These are phyloP conservation scores for Coptotermes formosanus DNA, from an alignment of 1,140 invertebrate genomes.

Conservation along the genomic window DNA sequence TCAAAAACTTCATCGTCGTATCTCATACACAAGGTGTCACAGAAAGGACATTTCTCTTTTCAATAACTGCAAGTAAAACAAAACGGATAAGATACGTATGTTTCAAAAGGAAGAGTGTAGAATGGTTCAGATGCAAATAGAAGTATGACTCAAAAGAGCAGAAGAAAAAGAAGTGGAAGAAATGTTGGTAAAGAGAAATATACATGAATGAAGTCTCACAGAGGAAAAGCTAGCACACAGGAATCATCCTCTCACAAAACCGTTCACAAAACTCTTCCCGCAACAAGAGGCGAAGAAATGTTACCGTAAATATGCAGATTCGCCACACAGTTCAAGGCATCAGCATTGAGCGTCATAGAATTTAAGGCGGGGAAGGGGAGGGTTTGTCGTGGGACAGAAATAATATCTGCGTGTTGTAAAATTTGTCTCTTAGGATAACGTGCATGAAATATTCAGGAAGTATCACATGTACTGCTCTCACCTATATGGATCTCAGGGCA, in stretches of 20 bases:
- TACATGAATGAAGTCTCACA: background rate
- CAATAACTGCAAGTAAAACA: background rate
- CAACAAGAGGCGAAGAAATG: background rate
- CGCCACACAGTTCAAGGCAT: background rate
- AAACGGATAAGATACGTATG: background rate
- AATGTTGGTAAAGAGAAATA: background rate
- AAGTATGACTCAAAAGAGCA: background rate
- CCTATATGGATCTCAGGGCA: no score
- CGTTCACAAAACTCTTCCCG: background rate
- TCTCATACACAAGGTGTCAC: background rate
- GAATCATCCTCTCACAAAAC: background rate
- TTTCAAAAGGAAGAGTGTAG: background rate
- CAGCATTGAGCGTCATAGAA: background rate
- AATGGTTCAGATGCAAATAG: background rate
- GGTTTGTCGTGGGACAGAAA: no score
- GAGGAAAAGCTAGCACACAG: background rate
- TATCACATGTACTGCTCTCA: no score
- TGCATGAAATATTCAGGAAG: no score
- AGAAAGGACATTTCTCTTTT: background rate
- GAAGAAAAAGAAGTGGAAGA: background rate
- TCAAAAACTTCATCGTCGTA: background rate
- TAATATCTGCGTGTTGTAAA: no score
- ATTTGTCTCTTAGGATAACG: no score
- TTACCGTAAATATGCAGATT: background rate
- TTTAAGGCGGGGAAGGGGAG: no score